Evolutionary conservation across 2,113 vertebrate genomes (phyloP).

Genomic region (Cyprinus carpio): DNA sequence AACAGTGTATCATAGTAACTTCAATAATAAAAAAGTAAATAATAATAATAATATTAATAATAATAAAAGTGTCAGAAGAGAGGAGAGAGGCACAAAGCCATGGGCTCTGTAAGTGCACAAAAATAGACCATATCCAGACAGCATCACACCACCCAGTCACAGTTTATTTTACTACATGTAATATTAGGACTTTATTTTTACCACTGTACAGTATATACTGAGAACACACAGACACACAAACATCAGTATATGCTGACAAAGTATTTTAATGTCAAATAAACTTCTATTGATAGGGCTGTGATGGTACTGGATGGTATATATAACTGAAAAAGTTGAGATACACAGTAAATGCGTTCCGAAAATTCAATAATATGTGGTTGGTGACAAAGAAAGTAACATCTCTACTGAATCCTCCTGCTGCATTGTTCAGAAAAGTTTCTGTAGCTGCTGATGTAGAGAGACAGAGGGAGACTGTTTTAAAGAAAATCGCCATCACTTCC

Average conservation of each 20-base stretch:
- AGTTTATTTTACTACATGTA: not conserved
- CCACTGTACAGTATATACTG: not conserved
- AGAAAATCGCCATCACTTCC: constrained; percentile 72
- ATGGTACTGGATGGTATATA: too few species aligned
- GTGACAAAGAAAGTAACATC: not conserved
- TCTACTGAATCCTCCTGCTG: not conserved
- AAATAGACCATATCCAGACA: constrained; percentile 30
- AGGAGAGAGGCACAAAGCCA: not conserved
- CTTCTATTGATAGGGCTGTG: too few species aligned
- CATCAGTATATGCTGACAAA: not conserved
- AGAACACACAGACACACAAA: not conserved
- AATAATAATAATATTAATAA: too few species aligned
- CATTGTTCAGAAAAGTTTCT: constrained; percentile 59
- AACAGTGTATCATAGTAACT: not conserved
- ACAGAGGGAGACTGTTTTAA: constrained; percentile 62
- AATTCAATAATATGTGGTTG: not conserved
- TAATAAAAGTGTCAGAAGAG: not conserved
- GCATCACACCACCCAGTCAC: not conserved
- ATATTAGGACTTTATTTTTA: constrained; percentile 17
- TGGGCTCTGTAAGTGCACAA: not conserved
- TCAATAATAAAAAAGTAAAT: not conserved
- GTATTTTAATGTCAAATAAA: too few species aligned
- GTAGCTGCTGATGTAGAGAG: constrained; percentile 50
- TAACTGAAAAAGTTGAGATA: not conserved
- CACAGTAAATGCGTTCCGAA: not conserved